phyloP scores from a whole-genome alignment of 2,113 vertebrate genomes.

The Prinia subflava region DNA sequence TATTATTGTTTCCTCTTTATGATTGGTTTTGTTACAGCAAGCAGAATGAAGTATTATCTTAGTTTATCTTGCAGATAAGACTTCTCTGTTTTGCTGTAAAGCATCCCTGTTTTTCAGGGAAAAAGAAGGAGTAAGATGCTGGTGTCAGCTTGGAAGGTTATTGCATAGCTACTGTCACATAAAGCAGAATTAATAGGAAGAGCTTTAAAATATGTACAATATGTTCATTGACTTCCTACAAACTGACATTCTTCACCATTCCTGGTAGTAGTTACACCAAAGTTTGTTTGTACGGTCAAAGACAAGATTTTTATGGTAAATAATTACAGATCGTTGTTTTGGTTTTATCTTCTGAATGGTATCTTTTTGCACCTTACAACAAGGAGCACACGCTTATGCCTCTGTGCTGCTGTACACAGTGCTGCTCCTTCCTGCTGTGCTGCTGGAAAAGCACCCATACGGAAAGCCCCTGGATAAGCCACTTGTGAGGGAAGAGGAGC shows the following conservation, averaged over 20 bases:
- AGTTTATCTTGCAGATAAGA: not conserved
- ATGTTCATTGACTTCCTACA: not conserved
- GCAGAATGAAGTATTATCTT: not conserved
- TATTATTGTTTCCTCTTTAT: not conserved
- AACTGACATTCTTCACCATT: not conserved
- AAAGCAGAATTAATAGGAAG: not conserved
- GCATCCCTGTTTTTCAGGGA: not conserved
- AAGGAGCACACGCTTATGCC: not conserved
- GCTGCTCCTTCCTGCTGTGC: not conserved
- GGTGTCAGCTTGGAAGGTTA: not conserved
- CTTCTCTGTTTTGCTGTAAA: not conserved
- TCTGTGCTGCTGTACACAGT: not conserved
- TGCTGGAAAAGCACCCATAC: not conserved
- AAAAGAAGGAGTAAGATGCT: not conserved
- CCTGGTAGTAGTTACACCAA: accelerated
- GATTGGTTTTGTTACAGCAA: not conserved
- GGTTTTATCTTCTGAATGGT: not conserved
- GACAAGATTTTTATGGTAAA: not conserved
- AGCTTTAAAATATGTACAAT: not conserved
- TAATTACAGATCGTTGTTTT: not conserved
- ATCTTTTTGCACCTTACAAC: not conserved
- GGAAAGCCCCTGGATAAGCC: not conserved
- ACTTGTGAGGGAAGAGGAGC: not conserved
- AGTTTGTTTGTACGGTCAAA: not conserved
- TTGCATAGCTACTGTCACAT: not conserved